Base-by-base conservation (phyloP, 37 sponge, comb jelly and placozoan species). In the Halichondria panicea region DNA sequence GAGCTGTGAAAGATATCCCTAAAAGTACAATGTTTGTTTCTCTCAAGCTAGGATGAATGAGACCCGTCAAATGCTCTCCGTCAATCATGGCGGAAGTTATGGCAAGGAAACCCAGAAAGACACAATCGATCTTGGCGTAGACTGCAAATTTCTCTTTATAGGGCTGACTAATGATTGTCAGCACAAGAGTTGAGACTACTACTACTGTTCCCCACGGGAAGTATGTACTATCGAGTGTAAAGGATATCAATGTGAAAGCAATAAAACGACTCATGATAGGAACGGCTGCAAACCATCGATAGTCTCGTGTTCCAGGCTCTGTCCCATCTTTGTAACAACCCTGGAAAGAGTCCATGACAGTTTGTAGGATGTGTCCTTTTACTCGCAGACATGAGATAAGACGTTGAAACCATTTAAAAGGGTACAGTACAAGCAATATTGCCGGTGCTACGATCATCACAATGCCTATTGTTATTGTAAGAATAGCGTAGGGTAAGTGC, bases 281-380 rank as follows among this genome's bases (percentile, higher is more conserved):
- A 38, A 80, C 21, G 35, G 76, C 67, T 2, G 85, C 80, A 84
- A 89, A 89, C 63, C 70, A 89, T 1, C 84, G 69, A 41, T 58
- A 80, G 44, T 84, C 68, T 21, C 57, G 45, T 0, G 74, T 55
- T 12, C 79, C 68, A 24, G 59, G 52, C 41, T 81, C 61, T 24
- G 69, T 83, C 40, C 84, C 84, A 75, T 89, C 72, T 37, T 83
- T 75, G 55, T 84, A 89, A 66, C 90, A 84, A 13, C 90, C 85
- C 34, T 89, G 76, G 66, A 80, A 89, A 0, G 54, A 63, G 37
- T 79, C 80, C 32, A 89, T 34, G 32, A 89, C 70, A 27, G 68
- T 70, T 24, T 80, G 74, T 3, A 72, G 55, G 1, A 42, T 31
- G 13, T 57, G 59, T 11, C 55, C n/a, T 4, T 37, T 32, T n/a